Percentiles rank a stretch among this genome's conserved stretches.
Conservation (phyloP, 2,113 vertebrate species). For the Cheirogaleus medius region DNA sequence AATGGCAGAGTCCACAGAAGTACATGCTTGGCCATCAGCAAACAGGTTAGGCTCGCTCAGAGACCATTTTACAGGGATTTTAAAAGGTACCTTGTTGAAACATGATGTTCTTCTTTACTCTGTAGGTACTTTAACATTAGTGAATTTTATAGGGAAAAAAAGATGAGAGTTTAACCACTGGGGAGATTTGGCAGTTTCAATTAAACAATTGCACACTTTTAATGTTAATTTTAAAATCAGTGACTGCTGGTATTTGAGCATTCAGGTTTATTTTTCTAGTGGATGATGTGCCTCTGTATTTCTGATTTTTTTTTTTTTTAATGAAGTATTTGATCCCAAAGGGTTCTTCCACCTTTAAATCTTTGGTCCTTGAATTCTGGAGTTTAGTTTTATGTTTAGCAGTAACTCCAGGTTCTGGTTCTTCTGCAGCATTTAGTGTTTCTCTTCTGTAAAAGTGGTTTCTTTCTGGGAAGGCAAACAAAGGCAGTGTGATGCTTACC, state of each 20-base stretch:
- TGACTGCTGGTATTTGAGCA: slow-evolving; percentile 6
- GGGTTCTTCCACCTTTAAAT: not conserved
- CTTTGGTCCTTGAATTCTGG: not conserved
- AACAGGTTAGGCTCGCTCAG: slow-evolving; percentile 82
- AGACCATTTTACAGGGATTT: slow-evolving; percentile 79
- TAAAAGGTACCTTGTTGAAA: slow-evolving; percentile 82
- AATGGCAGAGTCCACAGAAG: slow-evolving; percentile 67
- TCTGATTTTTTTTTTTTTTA: not conserved
- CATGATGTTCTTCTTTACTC: slow-evolving; percentile 76
- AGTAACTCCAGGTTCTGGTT: not conserved
- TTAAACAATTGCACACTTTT: slow-evolving; percentile 30
- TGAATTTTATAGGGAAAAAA: slow-evolving; percentile 56
- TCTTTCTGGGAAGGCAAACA: not conserved
- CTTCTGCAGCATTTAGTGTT: not conserved
- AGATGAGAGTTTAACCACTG: slow-evolving; percentile 46
- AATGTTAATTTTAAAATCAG: slow-evolving; percentile 14
- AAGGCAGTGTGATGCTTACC: not conserved
- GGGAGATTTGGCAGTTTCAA: slow-evolving; percentile 41
- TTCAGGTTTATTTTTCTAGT: slow-evolving; percentile 1
- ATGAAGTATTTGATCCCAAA: not conserved
- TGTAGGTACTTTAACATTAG: slow-evolving; percentile 55
- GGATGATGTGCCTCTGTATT: not conserved
- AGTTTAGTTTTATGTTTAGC: not conserved
- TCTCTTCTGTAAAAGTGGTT: not conserved
- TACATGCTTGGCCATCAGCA: slow-evolving; percentile 76